Evolutionary conservation across 2,113 vertebrate species (phyloP), one percentile per base, ranked within the genome.

Genomic region (Oxygymnocypris stewartii): DNA sequence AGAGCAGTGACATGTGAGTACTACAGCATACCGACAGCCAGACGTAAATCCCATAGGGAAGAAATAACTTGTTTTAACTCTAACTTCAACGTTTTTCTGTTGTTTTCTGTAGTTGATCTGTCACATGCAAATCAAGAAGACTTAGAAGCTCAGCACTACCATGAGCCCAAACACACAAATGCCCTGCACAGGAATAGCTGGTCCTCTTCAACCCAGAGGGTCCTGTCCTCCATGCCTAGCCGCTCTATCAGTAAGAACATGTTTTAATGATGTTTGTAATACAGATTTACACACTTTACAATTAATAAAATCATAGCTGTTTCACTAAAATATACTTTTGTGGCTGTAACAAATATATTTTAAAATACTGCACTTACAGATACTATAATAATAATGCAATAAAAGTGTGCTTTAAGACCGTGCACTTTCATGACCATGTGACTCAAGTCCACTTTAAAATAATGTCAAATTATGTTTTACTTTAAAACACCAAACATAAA

Each of bases 191-290:
- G 92, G 86, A 28, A 75, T 0, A 0, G 0, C 57, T 91, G 89
- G 88, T 91, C 91, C 4, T 77, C 90, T 57, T 89, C 85, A 0
- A 92, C 92, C 0, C 40, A 67, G 3, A 91, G 57, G 44, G 84
- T 94, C 14, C 88, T 94, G 6, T 89, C 90, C 44, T 88, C 89
- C 0, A 91, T 93, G 92, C 94, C 93, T 6, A 94, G 94, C 71
- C 84, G 89, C 49, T 82, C 63, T 42, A 54, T 87, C 35, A 89
- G 94, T 94, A 59, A 91, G 91, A 16, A 0, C 83, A 49, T 42
- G 25, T 47, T 59, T 25, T 16, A 0, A 59, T 63, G 8, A 16
- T 12, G 18, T 59, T 14, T 35, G 4, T 9, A 28, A 40, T 23
- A 10, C 11, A 5, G 10, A 40, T 35, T 67, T 71, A 35, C 12